Evolutionary conservation across 1,140 invertebrate species (phyloP).

Genomic region (Apis laboriosa): DNA sequence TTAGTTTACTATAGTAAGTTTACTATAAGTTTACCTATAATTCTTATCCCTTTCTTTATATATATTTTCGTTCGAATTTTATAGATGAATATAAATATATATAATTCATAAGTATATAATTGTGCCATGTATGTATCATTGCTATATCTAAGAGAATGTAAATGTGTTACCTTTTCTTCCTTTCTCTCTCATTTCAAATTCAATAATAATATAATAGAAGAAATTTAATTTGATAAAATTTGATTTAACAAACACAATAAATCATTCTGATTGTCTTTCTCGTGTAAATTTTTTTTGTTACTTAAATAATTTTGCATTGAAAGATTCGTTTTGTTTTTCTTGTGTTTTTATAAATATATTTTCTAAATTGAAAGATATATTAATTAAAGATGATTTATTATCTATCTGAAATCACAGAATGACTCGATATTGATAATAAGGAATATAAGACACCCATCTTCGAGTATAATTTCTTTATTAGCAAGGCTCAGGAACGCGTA

Average conservation of each 20-base stretch:
- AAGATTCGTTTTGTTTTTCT: neutral
- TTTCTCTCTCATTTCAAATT: too few species aligned
- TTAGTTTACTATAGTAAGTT: neutral
- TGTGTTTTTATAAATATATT: neutral
- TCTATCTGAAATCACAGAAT: neutral
- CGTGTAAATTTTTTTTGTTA: neutral
- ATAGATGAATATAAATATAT: neutral
- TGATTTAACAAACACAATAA: neutral
- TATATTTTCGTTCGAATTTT: constrained; percentile 9
- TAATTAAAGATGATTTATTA: neutral
- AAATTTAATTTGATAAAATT: neutral
- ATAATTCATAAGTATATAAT: neutral
- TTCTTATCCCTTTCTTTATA: neutral
- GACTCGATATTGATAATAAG: neutral
- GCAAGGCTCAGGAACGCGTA: neutral
- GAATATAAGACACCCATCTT: neutral
- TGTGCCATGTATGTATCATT: too few species aligned
- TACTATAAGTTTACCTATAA: neutral
- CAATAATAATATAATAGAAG: neutral
- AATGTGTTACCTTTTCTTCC: neutral
- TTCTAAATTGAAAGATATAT: neutral
- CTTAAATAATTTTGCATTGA: neutral
- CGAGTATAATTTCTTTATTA: constrained; percentile 16
- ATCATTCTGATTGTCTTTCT: neutral
- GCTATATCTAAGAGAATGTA: constrained; percentile 5